phyloP scores from a whole-genome alignment of 1,140 invertebrate species.

The Kradibia gibbosae region DNA sequence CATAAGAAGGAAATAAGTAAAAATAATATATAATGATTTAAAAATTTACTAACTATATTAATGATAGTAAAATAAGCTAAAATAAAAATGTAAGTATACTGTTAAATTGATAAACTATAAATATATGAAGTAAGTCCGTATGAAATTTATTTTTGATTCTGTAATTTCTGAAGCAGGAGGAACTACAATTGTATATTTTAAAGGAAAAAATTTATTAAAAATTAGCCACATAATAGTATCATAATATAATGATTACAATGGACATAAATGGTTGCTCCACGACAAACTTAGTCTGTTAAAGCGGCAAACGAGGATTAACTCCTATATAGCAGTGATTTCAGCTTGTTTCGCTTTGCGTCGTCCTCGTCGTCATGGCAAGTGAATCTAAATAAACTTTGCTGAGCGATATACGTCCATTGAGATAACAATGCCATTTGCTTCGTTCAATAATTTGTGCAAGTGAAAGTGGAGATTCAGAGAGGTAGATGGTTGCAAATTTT shows the following conservation, averaged over 20 bases:
- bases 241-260: slow-evolving; percentile 26
- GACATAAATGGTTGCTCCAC: slow-evolving; percentile 17
- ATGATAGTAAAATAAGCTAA: too few relatives aligned
- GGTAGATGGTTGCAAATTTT: neutral
- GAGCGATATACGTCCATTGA: slow-evolving; percentile 31
- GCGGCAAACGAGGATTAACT: slow-evolving; percentile 42
- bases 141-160: too few relatives aligned
- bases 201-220: neutral
- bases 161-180: neutral
- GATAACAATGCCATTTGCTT: slow-evolving; percentile 33
- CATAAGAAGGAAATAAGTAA: too few relatives aligned
- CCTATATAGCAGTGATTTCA: slow-evolving; percentile 18
- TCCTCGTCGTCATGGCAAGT: slow-evolving; percentile 28
- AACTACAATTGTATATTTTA: neutral
- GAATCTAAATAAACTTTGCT: slow-evolving; percentile 42
- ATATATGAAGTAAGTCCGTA: too few relatives aligned
- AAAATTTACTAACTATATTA: too few relatives aligned
- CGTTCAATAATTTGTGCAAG: slow-evolving; percentile 3
- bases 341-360: slow-evolving; percentile 5
- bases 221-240: neutral
- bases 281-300: neutral
- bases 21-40: too few relatives aligned
- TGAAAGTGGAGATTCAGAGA: neutral
- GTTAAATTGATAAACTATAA: too few relatives aligned
- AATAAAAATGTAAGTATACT: too few relatives aligned